Percentiles rank a stretch among this genome's conserved stretches.
These are phyloP conservation scores for Salvelinus sp. DNA, from an alignment of 2,113 vertebrate genomes.

Conservation along the genomic window DNA sequence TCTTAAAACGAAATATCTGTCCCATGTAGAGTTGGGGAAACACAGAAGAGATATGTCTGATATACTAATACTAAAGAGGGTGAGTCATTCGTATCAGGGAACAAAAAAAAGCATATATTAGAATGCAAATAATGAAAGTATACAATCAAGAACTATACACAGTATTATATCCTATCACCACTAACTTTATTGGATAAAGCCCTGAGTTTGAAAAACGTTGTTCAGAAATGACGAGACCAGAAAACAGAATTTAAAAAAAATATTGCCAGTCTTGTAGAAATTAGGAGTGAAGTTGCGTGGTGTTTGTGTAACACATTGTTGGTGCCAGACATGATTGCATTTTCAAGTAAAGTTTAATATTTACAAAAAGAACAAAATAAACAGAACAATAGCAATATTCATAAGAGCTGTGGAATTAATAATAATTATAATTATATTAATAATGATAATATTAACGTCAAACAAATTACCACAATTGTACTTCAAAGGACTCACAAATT, in stretches of 20 bases:
- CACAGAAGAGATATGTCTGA: too few species aligned
- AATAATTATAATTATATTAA: constrained; percentile 35
- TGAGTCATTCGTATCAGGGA: constrained; percentile 40
- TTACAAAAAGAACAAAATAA: constrained; percentile 68
- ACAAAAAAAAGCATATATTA: constrained; percentile 51
- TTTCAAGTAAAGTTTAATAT: constrained; percentile 71
- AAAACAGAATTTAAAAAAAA: constrained; percentile 25
- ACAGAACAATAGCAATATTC: constrained; percentile 50
- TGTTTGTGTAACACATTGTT: constrained; percentile 43
- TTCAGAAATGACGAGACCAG: constrained; percentile 44
- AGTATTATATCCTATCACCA: constrained; percentile 56
- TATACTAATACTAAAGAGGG: constrained; percentile 54
- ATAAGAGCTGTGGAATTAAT: constrained; percentile 30
- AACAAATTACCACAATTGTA: constrained; percentile 65
- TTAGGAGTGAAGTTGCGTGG: constrained; percentile 49
- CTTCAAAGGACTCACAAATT: constrained; percentile 65
- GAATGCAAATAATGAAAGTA: constrained; percentile 50
- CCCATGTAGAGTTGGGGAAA: too few species aligned
- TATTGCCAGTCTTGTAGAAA: constrained; percentile 22
- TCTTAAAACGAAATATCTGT: too few species aligned
- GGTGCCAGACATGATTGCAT: constrained; percentile 60
- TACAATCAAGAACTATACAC: constrained; percentile 61
- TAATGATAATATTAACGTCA: constrained; percentile 52
- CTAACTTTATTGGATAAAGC: constrained; percentile 67
- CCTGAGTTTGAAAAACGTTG: constrained; percentile 72